Conservation (phyloP, 2,113 vertebrate genomes). For the Mesembrinibis cayennensis region DNA sequence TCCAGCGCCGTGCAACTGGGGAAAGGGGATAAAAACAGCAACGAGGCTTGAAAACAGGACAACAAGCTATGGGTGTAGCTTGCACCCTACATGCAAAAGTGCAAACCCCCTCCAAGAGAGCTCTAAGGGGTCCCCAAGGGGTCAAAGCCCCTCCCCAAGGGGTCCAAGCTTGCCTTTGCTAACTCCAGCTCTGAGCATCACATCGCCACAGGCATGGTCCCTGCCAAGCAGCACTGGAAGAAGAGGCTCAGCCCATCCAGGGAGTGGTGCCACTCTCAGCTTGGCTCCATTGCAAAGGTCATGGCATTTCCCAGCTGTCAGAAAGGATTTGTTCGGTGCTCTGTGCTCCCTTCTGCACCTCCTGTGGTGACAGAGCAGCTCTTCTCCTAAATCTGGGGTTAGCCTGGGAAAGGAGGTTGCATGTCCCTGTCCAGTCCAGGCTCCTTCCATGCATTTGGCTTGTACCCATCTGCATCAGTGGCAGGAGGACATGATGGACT, state of each 20-base stretch:
- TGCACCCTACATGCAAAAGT: background rate
- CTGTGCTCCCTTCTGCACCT: background rate
- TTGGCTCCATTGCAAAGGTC: background rate
- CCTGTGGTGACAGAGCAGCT: background rate
- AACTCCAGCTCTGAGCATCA: background rate
- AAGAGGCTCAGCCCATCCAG: background rate
- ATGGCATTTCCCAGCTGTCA: background rate
- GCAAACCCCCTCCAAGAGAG: background rate
- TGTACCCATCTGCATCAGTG: background rate
- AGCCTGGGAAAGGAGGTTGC: background rate
- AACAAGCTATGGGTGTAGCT: background rate
- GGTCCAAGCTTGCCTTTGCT: background rate
- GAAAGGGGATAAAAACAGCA: background rate
- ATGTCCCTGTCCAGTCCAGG: background rate
- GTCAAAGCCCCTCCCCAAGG: background rate
- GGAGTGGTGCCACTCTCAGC: background rate
- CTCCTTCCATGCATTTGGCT: background rate
- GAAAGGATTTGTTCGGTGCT: background rate
- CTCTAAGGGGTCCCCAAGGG: background rate
- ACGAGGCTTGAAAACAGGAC: background rate
- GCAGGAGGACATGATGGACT: background rate
- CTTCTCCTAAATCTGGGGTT: background rate
- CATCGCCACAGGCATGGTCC: accelerated
- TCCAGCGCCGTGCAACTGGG: background rate
- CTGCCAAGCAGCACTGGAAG: accelerated